phyloP scores from a whole-genome alignment of 2,113 vertebrate species.

The Pycnonotus jocosus region DNA sequence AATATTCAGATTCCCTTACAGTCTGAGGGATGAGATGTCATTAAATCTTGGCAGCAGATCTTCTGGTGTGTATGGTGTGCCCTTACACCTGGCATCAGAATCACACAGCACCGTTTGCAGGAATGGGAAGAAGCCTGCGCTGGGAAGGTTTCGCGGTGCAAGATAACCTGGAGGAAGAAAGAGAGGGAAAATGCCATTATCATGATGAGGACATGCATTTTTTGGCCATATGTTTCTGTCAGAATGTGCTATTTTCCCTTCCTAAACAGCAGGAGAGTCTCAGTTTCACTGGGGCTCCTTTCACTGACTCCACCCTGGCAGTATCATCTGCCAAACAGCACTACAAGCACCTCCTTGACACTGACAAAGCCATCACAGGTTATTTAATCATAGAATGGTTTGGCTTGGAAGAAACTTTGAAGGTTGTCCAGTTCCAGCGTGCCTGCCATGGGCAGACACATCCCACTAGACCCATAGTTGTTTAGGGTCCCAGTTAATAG shows the following conservation, averaged over 20 bases:
- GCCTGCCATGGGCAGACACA: neutral
- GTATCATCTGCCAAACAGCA: neutral
- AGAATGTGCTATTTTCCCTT: neutral
- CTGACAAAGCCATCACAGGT: neutral
- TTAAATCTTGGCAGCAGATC: slow-evolving; percentile 68
- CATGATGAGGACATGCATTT: neutral
- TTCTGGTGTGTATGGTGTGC: slow-evolving; percentile 66
- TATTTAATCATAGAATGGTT: neutral
- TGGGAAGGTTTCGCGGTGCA: slow-evolving; percentile 89
- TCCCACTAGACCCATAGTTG: neutral
- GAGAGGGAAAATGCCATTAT: neutral
- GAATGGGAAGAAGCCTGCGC: slow-evolving; percentile 90
- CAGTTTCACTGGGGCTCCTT: neutral
- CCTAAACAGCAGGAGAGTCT: neutral
- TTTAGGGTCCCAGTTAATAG: neutral
- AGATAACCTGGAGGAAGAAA: slow-evolving; percentile 80
- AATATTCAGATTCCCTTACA: slow-evolving; percentile 29
- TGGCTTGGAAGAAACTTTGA: neutral
- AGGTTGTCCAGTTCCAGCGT: neutral
- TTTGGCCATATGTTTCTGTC: neutral
- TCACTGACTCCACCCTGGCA: neutral
- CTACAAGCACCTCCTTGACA: neutral
- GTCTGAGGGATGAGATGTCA: slow-evolving; percentile 25
- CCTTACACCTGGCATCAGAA: slow-evolving; percentile 83
- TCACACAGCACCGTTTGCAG: slow-evolving; percentile 90